phyloP scores from a whole-genome alignment of 2,888 invertebrate species.

The Parnassius glacialis region DNA sequence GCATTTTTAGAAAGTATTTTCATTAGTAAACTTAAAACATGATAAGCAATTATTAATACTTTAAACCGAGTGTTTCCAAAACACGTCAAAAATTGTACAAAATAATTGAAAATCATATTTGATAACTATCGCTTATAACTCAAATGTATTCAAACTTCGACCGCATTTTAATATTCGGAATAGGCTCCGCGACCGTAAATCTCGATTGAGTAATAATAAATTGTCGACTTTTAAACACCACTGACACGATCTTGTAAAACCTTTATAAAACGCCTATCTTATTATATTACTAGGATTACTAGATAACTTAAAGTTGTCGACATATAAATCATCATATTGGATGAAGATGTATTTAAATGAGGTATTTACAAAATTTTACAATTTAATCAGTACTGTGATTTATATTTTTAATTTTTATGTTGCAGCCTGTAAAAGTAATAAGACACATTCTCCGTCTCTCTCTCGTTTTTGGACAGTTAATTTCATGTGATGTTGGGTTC shows the following conservation, averaged over 20 bases:
- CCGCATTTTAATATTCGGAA: slow-evolving; percentile 43
- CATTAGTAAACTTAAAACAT: no score
- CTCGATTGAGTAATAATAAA: slow-evolving; percentile 45
- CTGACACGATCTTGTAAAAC: slow-evolving; percentile 38
- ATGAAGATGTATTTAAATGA: slow-evolving; percentile 15
- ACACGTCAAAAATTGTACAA: no score
- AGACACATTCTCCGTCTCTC: no score
- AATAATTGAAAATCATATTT: no score
- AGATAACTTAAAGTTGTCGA: slow-evolving; percentile 7
- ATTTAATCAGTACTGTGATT: not conserved
- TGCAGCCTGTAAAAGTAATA: no score
- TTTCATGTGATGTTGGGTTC: no score
- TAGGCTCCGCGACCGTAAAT: slow-evolving; percentile 46
- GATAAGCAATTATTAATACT: no score
- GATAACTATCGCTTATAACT: slow-evolving; percentile 9
- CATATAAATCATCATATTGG: slow-evolving; percentile 17
- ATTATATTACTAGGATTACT: slow-evolving; percentile 1
- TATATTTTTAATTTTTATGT: no score
- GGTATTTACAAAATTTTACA: slow-evolving; percentile 1
- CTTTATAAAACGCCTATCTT: slow-evolving; percentile 15
- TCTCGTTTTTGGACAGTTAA: no score
- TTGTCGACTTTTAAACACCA: slow-evolving; percentile 41
- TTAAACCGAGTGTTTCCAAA: no score
- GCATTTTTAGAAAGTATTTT: no score
- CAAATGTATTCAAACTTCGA: slow-evolving; percentile 27